phyloP scores from a whole-genome alignment of 2,113 vertebrate genomes.

The Myocastor coypus region DNA sequence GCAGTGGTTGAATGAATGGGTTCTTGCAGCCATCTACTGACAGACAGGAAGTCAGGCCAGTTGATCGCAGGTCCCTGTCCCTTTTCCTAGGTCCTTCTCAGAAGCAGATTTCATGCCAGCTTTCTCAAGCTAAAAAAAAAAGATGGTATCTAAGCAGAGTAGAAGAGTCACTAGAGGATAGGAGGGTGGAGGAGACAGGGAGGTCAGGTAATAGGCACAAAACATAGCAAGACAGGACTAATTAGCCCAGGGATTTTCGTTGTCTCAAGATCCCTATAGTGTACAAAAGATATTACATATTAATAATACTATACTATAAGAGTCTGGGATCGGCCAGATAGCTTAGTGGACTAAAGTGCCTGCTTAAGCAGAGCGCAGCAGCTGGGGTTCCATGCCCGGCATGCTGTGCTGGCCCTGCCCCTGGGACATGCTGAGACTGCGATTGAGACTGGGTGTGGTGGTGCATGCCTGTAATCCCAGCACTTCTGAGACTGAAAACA shows the following conservation, averaged over 20 bases:
- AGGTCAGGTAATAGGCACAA: not conserved
- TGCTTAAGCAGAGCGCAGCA: too few species aligned
- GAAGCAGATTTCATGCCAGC: not conserved
- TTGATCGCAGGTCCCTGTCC: too few species aligned
- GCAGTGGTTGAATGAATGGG: not conserved
- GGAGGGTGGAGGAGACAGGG: not conserved
- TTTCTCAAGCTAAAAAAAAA: not conserved
- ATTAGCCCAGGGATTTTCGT: not conserved
- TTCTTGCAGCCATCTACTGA: not conserved
- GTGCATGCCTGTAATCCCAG: too few species aligned
- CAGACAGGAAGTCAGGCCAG: not conserved
- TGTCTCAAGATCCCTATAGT: not conserved
- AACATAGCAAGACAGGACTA: not conserved
- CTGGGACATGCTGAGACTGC: too few species aligned
- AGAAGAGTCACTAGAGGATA: not conserved
- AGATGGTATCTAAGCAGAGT: not conserved
- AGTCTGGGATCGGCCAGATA: too few species aligned
- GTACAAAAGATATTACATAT: not conserved
- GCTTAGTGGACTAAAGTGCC: too few species aligned
- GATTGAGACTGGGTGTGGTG: too few species aligned
- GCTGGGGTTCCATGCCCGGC: too few species aligned
- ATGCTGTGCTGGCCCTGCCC: too few species aligned
- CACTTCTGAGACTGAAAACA: too few species aligned
- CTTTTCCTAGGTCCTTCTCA: not conserved
- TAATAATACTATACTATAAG: not conserved